Evolutionary conservation across 2,797 vertebrate genomes (phyloP), one percentile per base, ranked within the genome.

Genomic region (Pyrrhura leucotis): DNA sequence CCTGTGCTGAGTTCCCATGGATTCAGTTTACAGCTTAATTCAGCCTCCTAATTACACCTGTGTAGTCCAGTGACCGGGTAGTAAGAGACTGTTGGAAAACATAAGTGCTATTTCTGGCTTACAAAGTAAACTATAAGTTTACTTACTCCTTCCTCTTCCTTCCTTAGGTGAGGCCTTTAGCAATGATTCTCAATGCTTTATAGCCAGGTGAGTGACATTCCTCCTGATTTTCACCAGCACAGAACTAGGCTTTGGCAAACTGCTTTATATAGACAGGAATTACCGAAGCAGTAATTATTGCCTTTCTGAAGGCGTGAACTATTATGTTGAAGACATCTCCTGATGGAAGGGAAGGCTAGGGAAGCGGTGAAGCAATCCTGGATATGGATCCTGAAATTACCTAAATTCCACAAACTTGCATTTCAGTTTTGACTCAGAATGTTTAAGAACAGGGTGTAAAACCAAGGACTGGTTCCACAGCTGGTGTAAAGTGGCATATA

Each of bases 391-490:
- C 63, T 84, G 47, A 91, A 88, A 85, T 91, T 59, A 62, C 47
- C 81, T 54, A 59, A 66, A 93, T 91, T 86, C 66, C 69, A 37
- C 9, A 8, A 83, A 56, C 31, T 63, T 58, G 18, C 39, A 65
- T 65, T 85, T 90, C 17, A 39, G 12, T 77, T 93, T 69, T 74
- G 62, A 92, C 54, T 75, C 53, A 31, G 37, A 93, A 85, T 92
- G 54, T 92, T 96, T 93, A 95, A 95, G 67, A 95, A 89, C 42
- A 88, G 91, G 61, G 90, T 92, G 91, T 86, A 88, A 94, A 95
- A 37, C 53, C 33, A 51, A 76, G 37, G 71, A 29, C 81, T 83
- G 58, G 61, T 68, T 85, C 95, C n/a, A 63, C 58, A 51, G 47
- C 45, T 58, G 87, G 39, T 29, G 14, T 51, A 92, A 93, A 89